Evolutionary conservation across 2,888 invertebrate species (phyloP).

Genomic region (Encarsia formosa): DNA sequence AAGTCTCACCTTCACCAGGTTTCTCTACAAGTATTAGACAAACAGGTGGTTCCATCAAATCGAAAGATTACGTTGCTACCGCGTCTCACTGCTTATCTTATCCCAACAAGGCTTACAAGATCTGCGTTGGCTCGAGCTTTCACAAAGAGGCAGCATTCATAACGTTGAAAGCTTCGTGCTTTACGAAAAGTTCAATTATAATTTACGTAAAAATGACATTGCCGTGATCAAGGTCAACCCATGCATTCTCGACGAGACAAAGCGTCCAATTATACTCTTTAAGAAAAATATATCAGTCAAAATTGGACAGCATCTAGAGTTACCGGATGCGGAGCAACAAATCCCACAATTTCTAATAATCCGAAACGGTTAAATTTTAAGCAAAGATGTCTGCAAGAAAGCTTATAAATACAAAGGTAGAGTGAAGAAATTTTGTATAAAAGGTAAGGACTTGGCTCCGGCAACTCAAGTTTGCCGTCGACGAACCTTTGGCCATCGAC

Average conservation of each 20-base stretch:
- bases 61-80: not conserved
- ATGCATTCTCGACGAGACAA: not conserved
- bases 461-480: too few species aligned
- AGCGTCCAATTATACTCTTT: not conserved
- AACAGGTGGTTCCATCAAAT: slow-evolving; percentile 9
- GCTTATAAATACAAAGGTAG: slow-evolving; percentile 64
- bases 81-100: not conserved
- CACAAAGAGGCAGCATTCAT: not conserved
- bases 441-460: slow-evolving; percentile 52
- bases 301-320: not conserved
- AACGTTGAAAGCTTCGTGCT: not conserved
- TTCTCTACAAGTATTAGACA: not conserved
- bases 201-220: not conserved
- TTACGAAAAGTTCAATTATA: not conserved
- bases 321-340: not conserved
- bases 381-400: slow-evolving; percentile 49
- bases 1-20: slow-evolving; percentile 11
- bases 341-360: not conserved
- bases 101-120: not conserved
- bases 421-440: slow-evolving; percentile 53
- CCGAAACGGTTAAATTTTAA: not conserved
- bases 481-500: slow-evolving; percentile 51
- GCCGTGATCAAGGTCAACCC: not conserved
- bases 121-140: not conserved
- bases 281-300: not conserved